Evolutionary conservation across 2,113 vertebrate genomes (phyloP).

Genomic region (Rostratula benghalensis): DNA sequence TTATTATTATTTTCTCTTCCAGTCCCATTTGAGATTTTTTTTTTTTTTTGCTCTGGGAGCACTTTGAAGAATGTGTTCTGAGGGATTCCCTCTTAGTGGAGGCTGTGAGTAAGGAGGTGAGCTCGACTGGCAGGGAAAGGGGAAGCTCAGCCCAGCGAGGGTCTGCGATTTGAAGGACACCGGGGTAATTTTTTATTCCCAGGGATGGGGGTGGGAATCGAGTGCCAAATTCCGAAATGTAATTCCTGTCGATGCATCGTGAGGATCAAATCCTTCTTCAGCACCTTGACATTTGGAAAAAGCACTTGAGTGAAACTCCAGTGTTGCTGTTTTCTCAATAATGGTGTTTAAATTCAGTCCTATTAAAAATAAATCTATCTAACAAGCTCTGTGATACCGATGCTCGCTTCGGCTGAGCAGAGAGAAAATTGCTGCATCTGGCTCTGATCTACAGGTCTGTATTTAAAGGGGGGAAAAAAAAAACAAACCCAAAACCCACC

Average conservation of each 20-base stretch:
- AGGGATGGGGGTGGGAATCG: not conserved
- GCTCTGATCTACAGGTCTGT: too few species aligned
- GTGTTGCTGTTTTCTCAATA: not conserved
- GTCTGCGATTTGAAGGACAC: not conserved
- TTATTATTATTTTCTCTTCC: too few species aligned
- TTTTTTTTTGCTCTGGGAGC: not conserved
- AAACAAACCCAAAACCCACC: not conserved
- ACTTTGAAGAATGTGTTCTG: not conserved
- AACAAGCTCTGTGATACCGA: too few species aligned
- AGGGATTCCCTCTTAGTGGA: not conserved
- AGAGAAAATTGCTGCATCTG: not conserved
- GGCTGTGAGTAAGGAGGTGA: not conserved
- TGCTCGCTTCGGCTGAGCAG: not conserved
- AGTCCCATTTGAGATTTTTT: not conserved
- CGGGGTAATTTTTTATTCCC: not conserved
- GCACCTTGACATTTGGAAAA: not conserved
- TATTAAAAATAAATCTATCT: not conserved
- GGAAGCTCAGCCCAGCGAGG: not conserved
- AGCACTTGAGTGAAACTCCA: not conserved
- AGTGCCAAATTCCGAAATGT: not conserved
- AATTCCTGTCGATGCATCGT: not conserved
- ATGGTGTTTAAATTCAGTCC: not conserved
- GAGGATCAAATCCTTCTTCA: not conserved
- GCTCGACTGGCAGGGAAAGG: not conserved
- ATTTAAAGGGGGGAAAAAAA: not conserved